These are phyloP conservation scores for Ascidia mentula DNA, from an alignment of 23 tunicate genomes.

Conservation along the genomic window DNA sequence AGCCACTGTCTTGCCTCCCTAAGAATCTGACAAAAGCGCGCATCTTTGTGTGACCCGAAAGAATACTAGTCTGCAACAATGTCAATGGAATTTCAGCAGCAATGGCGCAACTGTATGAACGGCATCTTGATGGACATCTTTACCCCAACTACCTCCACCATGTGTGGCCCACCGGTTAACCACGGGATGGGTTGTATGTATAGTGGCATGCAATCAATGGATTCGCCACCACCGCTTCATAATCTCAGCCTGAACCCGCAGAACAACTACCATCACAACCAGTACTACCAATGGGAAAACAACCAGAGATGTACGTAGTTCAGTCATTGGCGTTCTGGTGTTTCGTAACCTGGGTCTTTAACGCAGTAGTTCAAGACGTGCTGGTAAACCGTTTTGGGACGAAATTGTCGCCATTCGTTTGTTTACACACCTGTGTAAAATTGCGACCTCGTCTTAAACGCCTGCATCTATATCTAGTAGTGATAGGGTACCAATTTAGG, in stretches of 20 bases:
- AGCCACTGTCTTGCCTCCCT: too few relatives aligned
- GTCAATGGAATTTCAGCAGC: constrained; percentile 77
- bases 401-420: too few relatives aligned
- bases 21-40: too few relatives aligned
- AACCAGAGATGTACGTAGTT: constrained; percentile 63
- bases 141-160: constrained; percentile 18
- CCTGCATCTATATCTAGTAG: too few relatives aligned
- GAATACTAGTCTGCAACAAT: too few relatives aligned
- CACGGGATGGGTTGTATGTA: constrained; percentile 4
- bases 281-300: constrained; percentile 70
- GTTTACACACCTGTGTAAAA: too few relatives aligned
- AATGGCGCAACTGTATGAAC: constrained; percentile 77
- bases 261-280: constrained; percentile 21
- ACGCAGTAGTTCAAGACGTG: too few relatives aligned
- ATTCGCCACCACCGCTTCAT: constrained; percentile 52
- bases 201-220: constrained; percentile 21
- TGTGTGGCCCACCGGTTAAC: background rate
- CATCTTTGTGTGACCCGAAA: too few relatives aligned
- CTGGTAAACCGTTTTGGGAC: too few relatives aligned
- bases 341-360: background rate
- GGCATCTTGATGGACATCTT: constrained; percentile 63
- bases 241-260: constrained; percentile 37
- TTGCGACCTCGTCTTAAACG: too few relatives aligned
- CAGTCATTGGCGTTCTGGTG: too few relatives aligned
- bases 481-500: too few relatives aligned